Conservation (phyloP, 2,888 invertebrate genomes). For the Helobdella robusta region DNA sequence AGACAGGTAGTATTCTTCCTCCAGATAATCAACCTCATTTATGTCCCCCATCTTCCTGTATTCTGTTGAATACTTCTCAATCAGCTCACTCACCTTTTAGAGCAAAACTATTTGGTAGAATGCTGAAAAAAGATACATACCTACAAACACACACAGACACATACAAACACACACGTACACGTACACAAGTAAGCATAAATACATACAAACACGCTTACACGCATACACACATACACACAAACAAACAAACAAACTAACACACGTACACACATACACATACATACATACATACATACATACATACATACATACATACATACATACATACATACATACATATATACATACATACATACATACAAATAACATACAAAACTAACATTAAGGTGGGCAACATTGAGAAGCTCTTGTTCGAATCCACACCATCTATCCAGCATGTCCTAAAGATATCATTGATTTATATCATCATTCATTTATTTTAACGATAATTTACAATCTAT, state of each 20-base stretch:
- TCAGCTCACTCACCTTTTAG: slow-evolving; percentile 19
- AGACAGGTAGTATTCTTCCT: slow-evolving; percentile 37
- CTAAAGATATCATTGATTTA: no score
- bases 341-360: neutral
- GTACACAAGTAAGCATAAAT: neutral
- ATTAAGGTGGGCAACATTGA: no score
- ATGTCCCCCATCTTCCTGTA: slow-evolving; percentile 39
- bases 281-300: slow-evolving; percentile 21
- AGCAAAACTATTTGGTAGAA: no score
- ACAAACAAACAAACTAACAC: neutral
- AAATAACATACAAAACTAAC: no score
- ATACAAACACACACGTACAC: slow-evolving; percentile 4
- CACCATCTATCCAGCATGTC: no score
- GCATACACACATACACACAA: slow-evolving; percentile 15
- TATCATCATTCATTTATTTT: no score
- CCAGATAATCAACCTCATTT: slow-evolving; percentile 41
- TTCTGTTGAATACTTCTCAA: slow-evolving; percentile 35
- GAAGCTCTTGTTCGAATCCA: no score
- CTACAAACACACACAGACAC: neutral
- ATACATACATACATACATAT: neutral
- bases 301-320: slow-evolving; percentile 11
- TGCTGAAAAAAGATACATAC: no score
- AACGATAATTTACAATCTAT: no score
- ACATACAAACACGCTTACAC: slow-evolving; percentile 10
- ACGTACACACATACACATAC: slow-evolving; percentile 21